These are phyloP conservation scores for Drosophila tanythrix DNA, from an alignment of 2,888 invertebrate genomes.

Conservation along the genomic window DNA sequence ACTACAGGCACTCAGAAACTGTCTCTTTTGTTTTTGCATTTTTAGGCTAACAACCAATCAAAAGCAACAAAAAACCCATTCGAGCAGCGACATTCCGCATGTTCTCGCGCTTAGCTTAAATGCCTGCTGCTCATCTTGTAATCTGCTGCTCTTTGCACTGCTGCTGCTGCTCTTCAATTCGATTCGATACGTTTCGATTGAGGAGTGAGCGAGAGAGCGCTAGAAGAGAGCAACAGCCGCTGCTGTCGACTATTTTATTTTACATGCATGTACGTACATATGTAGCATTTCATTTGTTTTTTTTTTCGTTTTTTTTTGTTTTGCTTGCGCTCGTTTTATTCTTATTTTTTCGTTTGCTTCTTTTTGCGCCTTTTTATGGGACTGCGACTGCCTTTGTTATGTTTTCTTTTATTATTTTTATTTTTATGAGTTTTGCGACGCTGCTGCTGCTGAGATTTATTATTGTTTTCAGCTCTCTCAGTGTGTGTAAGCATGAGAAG, in stretches of 20 bases:
- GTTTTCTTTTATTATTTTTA: conserved; percentile 43
- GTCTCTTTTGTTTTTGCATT: conserved; percentile 14
- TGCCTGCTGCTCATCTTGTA: conserved; percentile 30
- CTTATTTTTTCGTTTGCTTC: conserved; percentile 43
- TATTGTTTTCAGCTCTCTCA: conserved; percentile 62
- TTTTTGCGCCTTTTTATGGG: conserved; percentile 69
- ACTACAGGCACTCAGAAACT: conserved; percentile 15
- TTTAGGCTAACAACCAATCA: conserved; percentile 16
- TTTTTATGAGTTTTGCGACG: conserved; percentile 59
- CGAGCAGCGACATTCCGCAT: conserved; percentile 20
- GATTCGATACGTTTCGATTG: conserved; percentile 59
- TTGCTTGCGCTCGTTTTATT: conserved; percentile 34
- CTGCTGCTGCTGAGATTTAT: conserved; percentile 68
- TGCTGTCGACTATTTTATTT: conserved; percentile 56
- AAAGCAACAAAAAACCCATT: conserved; percentile 2
- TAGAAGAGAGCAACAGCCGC: background rate
- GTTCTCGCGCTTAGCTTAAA: conserved; percentile 25
- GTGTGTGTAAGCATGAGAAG: conserved; percentile 14
- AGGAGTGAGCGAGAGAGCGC: conserved; percentile 8
- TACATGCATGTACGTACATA: conserved; percentile 40
- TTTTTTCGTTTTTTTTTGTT: background rate
- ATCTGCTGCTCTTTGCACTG: conserved; percentile 29
- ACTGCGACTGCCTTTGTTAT: conserved; percentile 65
- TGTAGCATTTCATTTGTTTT: background rate
- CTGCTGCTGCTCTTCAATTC: conserved; percentile 45